Base-by-base conservation (phyloP, 2,888 invertebrate species). In the Fabriciana adippe region DNA sequence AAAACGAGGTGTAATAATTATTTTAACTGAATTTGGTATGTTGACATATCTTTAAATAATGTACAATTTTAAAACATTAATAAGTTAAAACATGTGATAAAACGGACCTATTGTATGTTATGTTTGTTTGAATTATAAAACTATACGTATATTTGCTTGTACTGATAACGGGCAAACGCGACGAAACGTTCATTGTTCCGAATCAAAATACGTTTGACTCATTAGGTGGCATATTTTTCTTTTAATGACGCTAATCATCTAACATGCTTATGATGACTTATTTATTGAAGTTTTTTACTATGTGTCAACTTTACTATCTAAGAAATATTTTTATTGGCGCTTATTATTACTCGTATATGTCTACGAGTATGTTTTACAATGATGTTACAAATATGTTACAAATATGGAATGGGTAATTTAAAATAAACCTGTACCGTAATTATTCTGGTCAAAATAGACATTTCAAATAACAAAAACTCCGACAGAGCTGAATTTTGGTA, bases 171-270 rank as follows among this genome's bases (percentile, higher is more conserved):
- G 35, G 63, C 35, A 64, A 62, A 74, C 75, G 77, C 64, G 74
- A 75, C 80, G 78, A 81, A 83, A 73, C 71, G 75, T 67, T 72
- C 81, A 74, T 70, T 80, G 77, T 77, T 77, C 78, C 80, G 75
- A 77, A 80, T 81, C 76, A 78, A 74, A 83, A 82, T 77, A 78
- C 73, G 31, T 16, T 63, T 75, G 74, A 74, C 64, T 70, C 62
- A 62, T 60, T 66, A 51, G 60, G 51, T 57, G 31, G 59, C 41
- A 57, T 48, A 54, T 67, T 63, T 54, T 57, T 54, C 31, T 8
- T 47, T 53, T 53, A 51, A 54, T 21, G 35, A 48, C 15, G 53
- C 41, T 53, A 51, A 59, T 41, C 57, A 47, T 21, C 21, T 26
- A 26, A 57, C 57, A 53, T 59, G 65, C 31, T 16, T 65, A 26